Base-by-base conservation (phyloP, 2,888 invertebrate species). In the Drosophila barbarae region DNA sequence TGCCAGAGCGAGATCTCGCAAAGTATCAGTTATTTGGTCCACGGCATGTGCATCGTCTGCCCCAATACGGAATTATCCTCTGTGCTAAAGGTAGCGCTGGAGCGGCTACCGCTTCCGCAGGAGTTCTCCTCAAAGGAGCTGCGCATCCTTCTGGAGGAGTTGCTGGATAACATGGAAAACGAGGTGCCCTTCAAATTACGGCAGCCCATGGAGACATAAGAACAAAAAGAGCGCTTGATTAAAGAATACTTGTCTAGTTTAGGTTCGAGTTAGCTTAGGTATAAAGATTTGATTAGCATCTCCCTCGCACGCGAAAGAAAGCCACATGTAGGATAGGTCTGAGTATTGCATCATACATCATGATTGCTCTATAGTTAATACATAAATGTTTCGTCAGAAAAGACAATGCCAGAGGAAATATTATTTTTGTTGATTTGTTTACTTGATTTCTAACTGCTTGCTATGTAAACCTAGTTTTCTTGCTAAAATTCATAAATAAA, bases 1-100 rank as follows among this genome's bases (percentile, higher is more conserved):
- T 90, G 90, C 52, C 90, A 90, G 71, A 90, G 89, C 74, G 90
- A 90, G 76, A 90, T 90, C 41, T 87, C 90, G 0, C 89, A 90
- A 61, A 87, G 86, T 52, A 67, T 90, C 13, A 87, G 88, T 9
- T 89, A 87, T 59, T 73, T 90, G 58, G 87, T 90, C 23, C 87
- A 88, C 41, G 90, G 89, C 21, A 85, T 89, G 60, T 80, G 88
- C 57, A 85, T 90, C 42, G 86, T 89, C 7, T 88, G 86, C 66
- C 84, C 88, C n/a, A 81, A 85, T 10, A 70, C 88, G 5, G 88
- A 90, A 77, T 85, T 88, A 3, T 88, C 88, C 67, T 56, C 80
- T 12, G 81, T 89, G 3, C 81, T 90, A 3, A 87, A 88, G 77
- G 83, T 88, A 50, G 87, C 89, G 1, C 64, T 90, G 21, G 90